Percentiles rank a stretch among this genome's conserved stretches.
phyloP scores from a whole-genome alignment of 2,888 invertebrate species.

The Drosophila paranaensis region DNA sequence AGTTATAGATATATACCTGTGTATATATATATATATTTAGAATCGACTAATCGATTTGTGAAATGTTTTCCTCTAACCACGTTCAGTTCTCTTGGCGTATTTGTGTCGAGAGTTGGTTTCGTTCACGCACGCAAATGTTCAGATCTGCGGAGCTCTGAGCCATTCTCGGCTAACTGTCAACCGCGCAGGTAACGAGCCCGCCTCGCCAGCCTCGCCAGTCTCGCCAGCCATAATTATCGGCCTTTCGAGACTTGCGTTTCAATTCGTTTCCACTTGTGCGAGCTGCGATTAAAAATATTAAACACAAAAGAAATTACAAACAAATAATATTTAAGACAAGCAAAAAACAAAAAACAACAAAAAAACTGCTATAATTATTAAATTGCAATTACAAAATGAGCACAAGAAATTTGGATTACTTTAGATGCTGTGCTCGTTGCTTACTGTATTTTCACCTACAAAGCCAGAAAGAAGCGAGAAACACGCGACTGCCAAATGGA shows the following conservation, averaged over 20 bases:
- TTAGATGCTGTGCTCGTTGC: constrained; percentile 34
- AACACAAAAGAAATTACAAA: not conserved
- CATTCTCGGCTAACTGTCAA: constrained; percentile 47
- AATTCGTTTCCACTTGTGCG: constrained; percentile 18
- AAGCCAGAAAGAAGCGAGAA: constrained; percentile 40
- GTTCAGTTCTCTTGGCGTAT: constrained; percentile 10
- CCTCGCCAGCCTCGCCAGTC: constrained; percentile 23
- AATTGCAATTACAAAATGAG: constrained; percentile 53
- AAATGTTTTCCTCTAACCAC: constrained; percentile 6
- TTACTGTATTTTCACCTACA: constrained; percentile 76
- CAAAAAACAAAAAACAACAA: not conserved
- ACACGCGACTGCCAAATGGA: constrained; percentile 39
- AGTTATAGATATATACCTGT: not conserved
- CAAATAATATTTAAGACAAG: not conserved
- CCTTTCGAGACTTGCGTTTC: constrained; percentile 31
- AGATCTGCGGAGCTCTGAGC: constrained; percentile 24
- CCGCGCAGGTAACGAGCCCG: constrained; percentile 37
- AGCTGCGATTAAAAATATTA: constrained; percentile 29
- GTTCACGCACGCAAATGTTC: constrained; percentile 67
- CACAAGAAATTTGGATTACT: constrained; percentile 44
- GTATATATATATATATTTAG: not conserved
- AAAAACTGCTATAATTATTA: constrained; percentile 61
- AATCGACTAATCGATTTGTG: constrained; percentile 26
- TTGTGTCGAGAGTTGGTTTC: constrained; percentile 40
- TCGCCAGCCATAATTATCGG: constrained; percentile 37